Evolutionary conservation across 2,113 vertebrate genomes (phyloP), one percentile per base, ranked within the genome.

Genomic region (Trogon surrucura): DNA sequence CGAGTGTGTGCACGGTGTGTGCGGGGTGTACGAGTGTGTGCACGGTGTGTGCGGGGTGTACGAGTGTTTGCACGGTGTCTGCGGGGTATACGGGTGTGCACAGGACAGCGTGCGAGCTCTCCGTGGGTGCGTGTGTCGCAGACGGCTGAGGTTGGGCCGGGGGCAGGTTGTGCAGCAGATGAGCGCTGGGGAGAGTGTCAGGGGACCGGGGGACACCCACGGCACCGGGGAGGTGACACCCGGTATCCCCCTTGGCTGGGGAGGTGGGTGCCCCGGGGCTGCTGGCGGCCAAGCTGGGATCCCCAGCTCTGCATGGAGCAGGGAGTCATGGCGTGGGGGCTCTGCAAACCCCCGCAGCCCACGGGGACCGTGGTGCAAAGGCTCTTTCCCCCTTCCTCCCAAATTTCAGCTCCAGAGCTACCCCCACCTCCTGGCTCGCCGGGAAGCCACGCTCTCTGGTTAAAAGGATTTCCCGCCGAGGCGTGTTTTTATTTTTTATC

Each of bases 191-290:
- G 8, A 10, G 5, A 47, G n/a, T 8, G 36, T 36, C 36, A 36
- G 36, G 29, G 3, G 8, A 14, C 2, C 19, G 80, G 3, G 0
- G 67, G 51, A 17, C 2, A 16, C 2, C 11, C 75, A 2, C 9
- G 8, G 8, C 29, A 5, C 32, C 1, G 38, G 50, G 38, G 44
- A 57, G 18, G 27, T 30, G 83, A 25, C 74, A 34, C 56, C 27
- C 23, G 0, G 5, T 11, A 58, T 47, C 13, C 11, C 14, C 15
- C 14, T 6, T 23, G 6, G 10, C 53, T 30, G 53, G 27, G 26
- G 5, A 9, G 1, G 5, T 2, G 27, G 34, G 26, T 56, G 34
- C 36, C 29, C 7, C 1, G 0, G 38, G 10, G 69, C 47, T 75
- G 44, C 32, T 0, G 10, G 26, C 2, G 36, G 21, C 53, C 1